These are phyloP conservation scores for Ferdinandea cuprea DNA, from an alignment of 2,888 invertebrate genomes.

Conservation along the genomic window DNA sequence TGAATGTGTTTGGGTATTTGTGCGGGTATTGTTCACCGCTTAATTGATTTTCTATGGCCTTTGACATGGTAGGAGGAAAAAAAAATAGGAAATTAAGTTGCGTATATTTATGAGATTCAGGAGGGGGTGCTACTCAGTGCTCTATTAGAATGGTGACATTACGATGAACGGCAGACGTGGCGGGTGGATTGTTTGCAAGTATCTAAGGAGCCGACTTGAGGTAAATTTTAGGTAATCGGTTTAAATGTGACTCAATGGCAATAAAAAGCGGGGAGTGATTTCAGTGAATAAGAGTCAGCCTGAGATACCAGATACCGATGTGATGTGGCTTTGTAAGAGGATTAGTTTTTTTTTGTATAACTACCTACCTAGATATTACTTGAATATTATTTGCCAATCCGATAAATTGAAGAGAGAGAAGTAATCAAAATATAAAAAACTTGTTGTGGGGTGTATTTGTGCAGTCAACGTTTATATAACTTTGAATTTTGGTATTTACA, in stretches of 20 bases:
- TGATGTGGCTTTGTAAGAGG: conserved; percentile 48
- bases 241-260: conserved; percentile 58
- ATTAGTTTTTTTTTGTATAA: conserved; percentile 41
- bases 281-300: not conserved
- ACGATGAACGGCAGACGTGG: not conserved
- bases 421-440: too few relatives aligned
- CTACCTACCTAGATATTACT: too few relatives aligned
- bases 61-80: conserved; percentile 40
- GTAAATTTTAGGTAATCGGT: conserved; percentile 54
- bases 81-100: conserved; percentile 47
- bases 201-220: conserved; percentile 33
- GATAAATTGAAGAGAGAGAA: too few relatives aligned
- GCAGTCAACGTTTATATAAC: too few relatives aligned
- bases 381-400: too few relatives aligned
- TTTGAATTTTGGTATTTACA: too few relatives aligned
- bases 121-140: not conserved
- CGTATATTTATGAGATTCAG: conserved; percentile 39
- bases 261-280: conserved; percentile 7
- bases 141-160: conserved; percentile 11
- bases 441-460: too few relatives aligned
- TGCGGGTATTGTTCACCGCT: conserved; percentile 43
- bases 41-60: conserved; percentile 65
- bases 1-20: not conserved
- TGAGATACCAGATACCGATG: too few relatives aligned
- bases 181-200: conserved; percentile 25